Conservation (phyloP, 2,113 vertebrate genomes). For the Archocentrus centrarchus region DNA sequence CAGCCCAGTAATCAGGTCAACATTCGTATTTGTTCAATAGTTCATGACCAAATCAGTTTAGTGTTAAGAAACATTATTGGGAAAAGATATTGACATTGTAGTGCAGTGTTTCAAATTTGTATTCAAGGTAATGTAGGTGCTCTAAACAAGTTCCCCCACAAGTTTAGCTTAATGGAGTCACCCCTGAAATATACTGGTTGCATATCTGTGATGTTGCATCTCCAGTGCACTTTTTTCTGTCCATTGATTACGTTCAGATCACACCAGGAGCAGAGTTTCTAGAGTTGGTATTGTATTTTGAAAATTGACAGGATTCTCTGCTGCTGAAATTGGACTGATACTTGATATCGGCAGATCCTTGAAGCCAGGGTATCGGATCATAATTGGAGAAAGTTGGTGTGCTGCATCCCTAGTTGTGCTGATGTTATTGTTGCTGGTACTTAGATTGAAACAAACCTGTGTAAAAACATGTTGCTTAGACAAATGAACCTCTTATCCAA, state of each 20-base stretch:
- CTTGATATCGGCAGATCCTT: too few relatives aligned
- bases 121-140: not conserved
- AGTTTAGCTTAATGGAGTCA: too few relatives aligned
- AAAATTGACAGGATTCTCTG: not conserved
- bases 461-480: not conserved
- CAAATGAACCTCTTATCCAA: not conserved
- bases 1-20: not conserved
- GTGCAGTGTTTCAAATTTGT: not conserved
- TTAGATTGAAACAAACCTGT: not conserved
- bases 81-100: not conserved
- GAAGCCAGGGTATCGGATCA: too few relatives aligned
- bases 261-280: not conserved
- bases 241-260: accelerated
- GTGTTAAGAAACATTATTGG: not conserved
- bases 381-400: not conserved
- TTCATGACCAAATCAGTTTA: not conserved
- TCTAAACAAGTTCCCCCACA: not conserved
- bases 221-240: not conserved
- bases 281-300: not conserved
- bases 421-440: not conserved
- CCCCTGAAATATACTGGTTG: too few relatives aligned
- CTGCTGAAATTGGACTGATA: too few relatives aligned
- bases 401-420: not conserved
- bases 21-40: not conserved
- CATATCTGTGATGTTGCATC: not conserved